Evolutionary conservation across 2,113 vertebrate species (phyloP), one percentile per base, ranked within the genome.

Genomic region (Aphelocoma coerulescens): DNA sequence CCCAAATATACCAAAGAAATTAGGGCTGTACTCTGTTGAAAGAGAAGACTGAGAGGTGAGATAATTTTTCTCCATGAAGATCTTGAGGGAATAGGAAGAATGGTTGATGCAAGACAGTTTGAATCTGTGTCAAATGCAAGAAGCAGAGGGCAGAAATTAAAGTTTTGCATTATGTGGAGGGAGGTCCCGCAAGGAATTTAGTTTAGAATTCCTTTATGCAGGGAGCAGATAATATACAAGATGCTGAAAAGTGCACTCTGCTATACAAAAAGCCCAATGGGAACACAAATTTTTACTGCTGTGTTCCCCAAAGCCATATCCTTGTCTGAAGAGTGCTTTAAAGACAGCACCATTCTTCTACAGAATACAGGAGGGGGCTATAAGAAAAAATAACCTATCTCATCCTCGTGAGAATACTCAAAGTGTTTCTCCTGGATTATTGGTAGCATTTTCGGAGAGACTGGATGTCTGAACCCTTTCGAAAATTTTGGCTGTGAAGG

Each of bases 311-410:
- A 85, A 89, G 90, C 46, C 35, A 23, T 37, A 55, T 73, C 66
- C 90, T 79, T 91, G 75, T 76, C 92, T 86, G 62, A 85, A 79
- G 89, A 85, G 28, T 67, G 44, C 83, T 94, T 91, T 95, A 87
- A 95, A 95, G 89, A 62, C 41, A 71, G 80, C 46, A 54, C 48
- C 21, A 57, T 94, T 95, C 85, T 95, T 95, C 55, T 48, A 43
- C 61, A 77, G 57, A 86, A 74, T 72, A 63, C 84, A 83, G 71
- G 73, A 97, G 90, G 89, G 66, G 57, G 32, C 68, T 89, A 27
- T 97, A 94, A 93, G 88, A 85, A 83, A 96, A 93, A 93, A 96
- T 86, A 97, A 88, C 92, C 44, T 46, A 28, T 54, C 65, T 75
- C 66, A 86, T 73, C 43, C 95, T 91, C 77, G 0, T 72, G 88